These are phyloP conservation scores for Neelides folsomi DNA, from an alignment of 2,888 invertebrate species.

Conservation along the genomic window DNA sequence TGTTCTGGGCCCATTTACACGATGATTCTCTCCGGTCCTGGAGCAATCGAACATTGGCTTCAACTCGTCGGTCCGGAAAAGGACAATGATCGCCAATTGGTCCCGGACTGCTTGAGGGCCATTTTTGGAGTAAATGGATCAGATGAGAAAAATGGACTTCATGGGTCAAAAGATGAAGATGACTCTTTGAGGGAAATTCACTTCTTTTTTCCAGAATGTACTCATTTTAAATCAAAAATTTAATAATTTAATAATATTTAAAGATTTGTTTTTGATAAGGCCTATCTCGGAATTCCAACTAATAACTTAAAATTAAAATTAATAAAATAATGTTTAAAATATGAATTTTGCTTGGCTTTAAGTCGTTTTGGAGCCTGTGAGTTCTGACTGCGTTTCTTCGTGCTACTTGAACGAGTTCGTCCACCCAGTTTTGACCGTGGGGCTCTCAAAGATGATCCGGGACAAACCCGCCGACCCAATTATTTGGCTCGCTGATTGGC, in stretches of 20 bases:
- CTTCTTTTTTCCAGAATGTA: slow-evolving; percentile 76
- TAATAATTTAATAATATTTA: too few relatives aligned
- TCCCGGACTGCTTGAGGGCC: slow-evolving; percentile 56
- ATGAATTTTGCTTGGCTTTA: too few relatives aligned
- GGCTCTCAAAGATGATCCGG: slow-evolving; percentile 38
- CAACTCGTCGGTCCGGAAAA: slow-evolving; percentile 53
- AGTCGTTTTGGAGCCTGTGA: slow-evolving; percentile 65
- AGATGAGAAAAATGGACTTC: slow-evolving; percentile 58
- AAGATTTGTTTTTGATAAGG: too few relatives aligned
- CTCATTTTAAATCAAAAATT: slow-evolving; percentile 36
- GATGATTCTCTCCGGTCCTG: slow-evolving; percentile 49
- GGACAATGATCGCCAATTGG: slow-evolving; percentile 41
- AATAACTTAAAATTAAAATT: too few relatives aligned
- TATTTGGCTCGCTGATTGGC: slow-evolving; percentile 59
- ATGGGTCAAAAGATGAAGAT: slow-evolving; percentile 56
- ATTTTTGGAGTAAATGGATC: slow-evolving; percentile 54
- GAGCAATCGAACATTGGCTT: slow-evolving; percentile 59
- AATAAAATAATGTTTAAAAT: too few relatives aligned
- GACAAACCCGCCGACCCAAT: slow-evolving; percentile 26
- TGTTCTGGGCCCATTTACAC: slow-evolving; percentile 62
- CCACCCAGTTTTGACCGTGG: slow-evolving; percentile 46
- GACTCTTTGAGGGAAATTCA: slow-evolving; percentile 65
- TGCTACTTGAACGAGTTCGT: slow-evolving; percentile 57
- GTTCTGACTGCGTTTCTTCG: slow-evolving; percentile 47
- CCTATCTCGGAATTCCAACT: too few relatives aligned